Evolutionary conservation across 2,113 vertebrate genomes (phyloP).

Genomic region (Suncus etruscus): DNA sequence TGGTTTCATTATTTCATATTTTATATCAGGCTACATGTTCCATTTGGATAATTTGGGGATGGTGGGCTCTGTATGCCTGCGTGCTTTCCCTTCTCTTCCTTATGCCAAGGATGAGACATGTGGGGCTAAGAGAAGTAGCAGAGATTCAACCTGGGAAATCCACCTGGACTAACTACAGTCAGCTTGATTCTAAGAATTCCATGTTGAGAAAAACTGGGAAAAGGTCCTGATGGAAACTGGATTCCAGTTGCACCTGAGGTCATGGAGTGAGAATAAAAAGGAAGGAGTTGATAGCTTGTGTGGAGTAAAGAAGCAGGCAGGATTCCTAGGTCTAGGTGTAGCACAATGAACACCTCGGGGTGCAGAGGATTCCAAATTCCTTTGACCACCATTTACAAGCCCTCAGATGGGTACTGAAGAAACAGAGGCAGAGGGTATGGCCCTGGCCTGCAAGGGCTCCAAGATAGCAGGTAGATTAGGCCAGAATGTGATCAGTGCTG

Average conservation of each 20-base stretch:
- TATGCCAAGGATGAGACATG: not conserved
- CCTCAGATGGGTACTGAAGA: not conserved
- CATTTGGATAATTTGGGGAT: too few relatives aligned
- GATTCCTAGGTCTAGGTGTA: not conserved
- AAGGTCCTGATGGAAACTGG: not conserved
- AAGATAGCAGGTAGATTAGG: not conserved
- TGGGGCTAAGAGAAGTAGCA: not conserved
- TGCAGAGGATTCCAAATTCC: not conserved
- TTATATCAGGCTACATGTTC: too few relatives aligned
- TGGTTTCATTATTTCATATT: too few relatives aligned
- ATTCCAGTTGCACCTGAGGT: not conserved
- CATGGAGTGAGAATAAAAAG: not conserved
- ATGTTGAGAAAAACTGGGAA: not conserved
- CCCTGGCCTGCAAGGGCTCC: not conserved
- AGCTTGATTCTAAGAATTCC: not conserved
- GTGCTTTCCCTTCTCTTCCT: too few relatives aligned
- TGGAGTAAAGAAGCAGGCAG: not conserved
- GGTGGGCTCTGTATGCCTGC: too few relatives aligned
- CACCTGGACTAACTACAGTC: not conserved
- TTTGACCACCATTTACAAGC: not conserved
- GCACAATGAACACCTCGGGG: not conserved
- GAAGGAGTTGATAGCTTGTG: not conserved
- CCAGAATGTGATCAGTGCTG: not conserved
- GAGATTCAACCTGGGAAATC: not conserved
- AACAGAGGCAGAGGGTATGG: not conserved